phyloP scores from a whole-genome alignment of 2,113 vertebrate species.

The Collichthys lucidus region DNA sequence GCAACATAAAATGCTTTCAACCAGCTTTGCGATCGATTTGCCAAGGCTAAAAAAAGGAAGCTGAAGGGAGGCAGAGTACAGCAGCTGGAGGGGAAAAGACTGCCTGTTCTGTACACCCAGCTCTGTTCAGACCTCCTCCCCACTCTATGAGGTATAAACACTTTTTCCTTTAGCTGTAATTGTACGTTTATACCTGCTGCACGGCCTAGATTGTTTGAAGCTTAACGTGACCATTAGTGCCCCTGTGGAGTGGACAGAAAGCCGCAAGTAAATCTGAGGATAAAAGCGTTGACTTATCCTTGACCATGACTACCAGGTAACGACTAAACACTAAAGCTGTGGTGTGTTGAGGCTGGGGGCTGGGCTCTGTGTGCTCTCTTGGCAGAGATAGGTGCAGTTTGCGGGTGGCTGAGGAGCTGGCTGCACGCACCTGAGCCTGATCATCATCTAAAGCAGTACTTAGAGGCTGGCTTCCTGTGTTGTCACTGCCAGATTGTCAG shows the following conservation, averaged over 20 bases:
- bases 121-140: neutral
- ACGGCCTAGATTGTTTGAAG: neutral
- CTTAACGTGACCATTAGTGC: neutral
- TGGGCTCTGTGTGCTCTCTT: no score
- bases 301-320: neutral
- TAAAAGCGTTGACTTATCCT: neutral
- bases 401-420: no score
- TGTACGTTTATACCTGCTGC: neutral
- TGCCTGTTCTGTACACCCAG: neutral
- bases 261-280: neutral
- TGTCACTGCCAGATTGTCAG: no score
- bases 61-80: neutral
- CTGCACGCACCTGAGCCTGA: no score
- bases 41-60: constrained; percentile 1
- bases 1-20: neutral
- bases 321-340: neutral
- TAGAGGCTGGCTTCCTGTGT: no score
- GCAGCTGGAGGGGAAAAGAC: neutral
- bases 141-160: neutral
- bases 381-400: no score
- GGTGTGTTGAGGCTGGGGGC: no score
- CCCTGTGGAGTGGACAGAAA: neutral
- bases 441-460: no score
- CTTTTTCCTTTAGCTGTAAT: neutral
- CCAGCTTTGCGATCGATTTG: neutral